Conservation (phyloP, 2,113 vertebrate genomes). For the Oryzias woworae region DNA sequence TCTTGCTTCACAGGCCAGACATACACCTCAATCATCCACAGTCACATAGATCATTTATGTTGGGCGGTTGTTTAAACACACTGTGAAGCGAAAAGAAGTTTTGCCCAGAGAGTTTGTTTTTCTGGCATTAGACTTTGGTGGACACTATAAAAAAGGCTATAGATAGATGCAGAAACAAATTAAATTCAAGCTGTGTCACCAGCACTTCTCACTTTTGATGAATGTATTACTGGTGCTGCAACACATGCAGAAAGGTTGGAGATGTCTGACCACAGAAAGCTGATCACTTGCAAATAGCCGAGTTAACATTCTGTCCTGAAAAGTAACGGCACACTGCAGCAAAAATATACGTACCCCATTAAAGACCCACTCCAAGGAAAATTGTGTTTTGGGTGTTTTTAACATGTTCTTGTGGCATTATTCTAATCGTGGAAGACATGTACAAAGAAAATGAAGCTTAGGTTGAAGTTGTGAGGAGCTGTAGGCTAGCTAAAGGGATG, state of each 20-base stretch:
- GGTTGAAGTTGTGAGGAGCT: too few species aligned
- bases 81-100: slow-evolving; percentile 13
- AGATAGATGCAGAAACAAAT: not conserved
- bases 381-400: too few species aligned
- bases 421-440: too few species aligned
- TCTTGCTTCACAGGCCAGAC: slow-evolving; percentile 55
- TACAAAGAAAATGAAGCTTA: too few species aligned
- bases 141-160: not conserved
- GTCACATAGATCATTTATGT: slow-evolving; percentile 55
- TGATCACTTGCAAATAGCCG: not conserved
- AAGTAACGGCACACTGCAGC: not conserved
- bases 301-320: not conserved
- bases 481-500: too few species aligned
- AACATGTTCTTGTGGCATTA: too few species aligned
- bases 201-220: not conserved
- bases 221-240: not conserved
- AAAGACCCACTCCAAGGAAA: too few species aligned
- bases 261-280: not conserved
- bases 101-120: not conserved
- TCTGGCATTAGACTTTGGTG: not conserved
- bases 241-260: not conserved
- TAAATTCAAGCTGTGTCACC: not conserved
- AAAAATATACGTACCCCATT: too few species aligned
- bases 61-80: slow-evolving; percentile 42
- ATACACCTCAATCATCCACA: slow-evolving; percentile 67